These are phyloP conservation scores for Muricea muricata DNA, from an alignment of 92 coral and sea anemone species.

Conservation along the genomic window DNA sequence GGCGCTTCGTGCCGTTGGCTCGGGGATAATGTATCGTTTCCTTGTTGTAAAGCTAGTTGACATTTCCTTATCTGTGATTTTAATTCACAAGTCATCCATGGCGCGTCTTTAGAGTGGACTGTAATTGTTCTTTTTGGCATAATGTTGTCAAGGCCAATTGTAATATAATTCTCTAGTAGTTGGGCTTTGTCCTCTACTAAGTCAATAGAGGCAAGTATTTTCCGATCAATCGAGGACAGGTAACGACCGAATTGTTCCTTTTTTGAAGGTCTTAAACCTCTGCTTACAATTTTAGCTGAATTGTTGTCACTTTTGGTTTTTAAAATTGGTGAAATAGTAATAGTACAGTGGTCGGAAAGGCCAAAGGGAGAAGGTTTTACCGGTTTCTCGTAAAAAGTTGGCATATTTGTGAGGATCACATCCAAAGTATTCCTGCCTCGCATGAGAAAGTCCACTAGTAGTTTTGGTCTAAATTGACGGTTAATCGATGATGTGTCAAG, in stretches of 20 bases:
- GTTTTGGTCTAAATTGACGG: too few species aligned
- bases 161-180: neutral
- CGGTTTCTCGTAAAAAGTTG: too few species aligned
- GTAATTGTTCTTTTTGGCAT: constrained; percentile 20
- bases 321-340: constrained; percentile 5
- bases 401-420: too few species aligned
- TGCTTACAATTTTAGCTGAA: neutral
- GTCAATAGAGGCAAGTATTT: constrained; percentile 5
- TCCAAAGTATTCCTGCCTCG: too few species aligned
- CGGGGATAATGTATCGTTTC: too few species aligned
- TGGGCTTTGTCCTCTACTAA: constrained; percentile 4
- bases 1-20: too few species aligned
- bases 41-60: constrained; percentile 21
- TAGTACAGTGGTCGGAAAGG: constrained; percentile 29
- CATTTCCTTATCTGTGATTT: constrained; percentile 6
- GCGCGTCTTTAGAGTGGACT: constrained; percentile 9
- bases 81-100: constrained; percentile 26
- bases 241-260: too few species aligned
- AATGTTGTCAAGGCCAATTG: constrained; percentile 11
- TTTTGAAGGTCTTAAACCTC: neutral
- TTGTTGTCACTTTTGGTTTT: neutral
- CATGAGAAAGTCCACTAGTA: too few species aligned
- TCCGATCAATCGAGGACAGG: constrained; percentile 13
- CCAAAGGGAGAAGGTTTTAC: too few species aligned
- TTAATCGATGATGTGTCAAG: too few species aligned